Evolutionary conservation across 2,888 invertebrate species (phyloP), one percentile per base, ranked within the genome.

Genomic region (Lepidocyrtinus sp.): DNA sequence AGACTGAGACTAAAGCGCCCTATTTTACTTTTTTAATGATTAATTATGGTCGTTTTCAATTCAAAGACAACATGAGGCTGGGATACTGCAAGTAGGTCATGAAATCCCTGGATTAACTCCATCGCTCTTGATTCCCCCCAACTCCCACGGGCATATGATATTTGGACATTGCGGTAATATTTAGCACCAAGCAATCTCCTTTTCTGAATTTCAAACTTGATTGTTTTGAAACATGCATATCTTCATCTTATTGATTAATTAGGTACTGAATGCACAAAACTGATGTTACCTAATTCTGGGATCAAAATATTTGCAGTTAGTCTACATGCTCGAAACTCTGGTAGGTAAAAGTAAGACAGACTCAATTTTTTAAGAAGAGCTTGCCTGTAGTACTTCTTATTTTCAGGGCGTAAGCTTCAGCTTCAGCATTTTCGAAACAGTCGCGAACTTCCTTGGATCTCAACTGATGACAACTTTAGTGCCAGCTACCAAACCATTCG

Each of bases 341-440:
- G 75, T 55, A 19, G 50, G 17, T 50, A 12, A 50, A 7, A 50
- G 17, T 36, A 7, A 50, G 5, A 36, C 12, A 36, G 12, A 36
- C 12, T 7, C 36, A 36, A 36, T 36, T 36, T 36, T 36, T 5
- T 36, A 36, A 36, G 5, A 36, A 7, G 36, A 12, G 12, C 36
- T 5, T n/a, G n/a, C n/a, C n/a, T n/a, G n/a, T n/a, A n/a, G n/a
- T 36, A 12, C 12, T 36, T 7, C 12, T 36, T 36, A 36, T 36
- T 36, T 36, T 36, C 5, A 61, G 75, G 75, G 1, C 26, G 68
- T 15, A 46, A 75, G 26, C 45, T 75, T 17, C 45, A 36, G 15
- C 75, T 75, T 19, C 75, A 69, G 12, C 75, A 75, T 21, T 75
- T 75, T 45, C 46, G 75, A n/a, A 69, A 69, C 25, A 69, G 59